Evolutionary conservation across 1,140 invertebrate genomes (phyloP), one percentile per base, ranked within the genome.

Genomic region (Cylas formicarius): DNA sequence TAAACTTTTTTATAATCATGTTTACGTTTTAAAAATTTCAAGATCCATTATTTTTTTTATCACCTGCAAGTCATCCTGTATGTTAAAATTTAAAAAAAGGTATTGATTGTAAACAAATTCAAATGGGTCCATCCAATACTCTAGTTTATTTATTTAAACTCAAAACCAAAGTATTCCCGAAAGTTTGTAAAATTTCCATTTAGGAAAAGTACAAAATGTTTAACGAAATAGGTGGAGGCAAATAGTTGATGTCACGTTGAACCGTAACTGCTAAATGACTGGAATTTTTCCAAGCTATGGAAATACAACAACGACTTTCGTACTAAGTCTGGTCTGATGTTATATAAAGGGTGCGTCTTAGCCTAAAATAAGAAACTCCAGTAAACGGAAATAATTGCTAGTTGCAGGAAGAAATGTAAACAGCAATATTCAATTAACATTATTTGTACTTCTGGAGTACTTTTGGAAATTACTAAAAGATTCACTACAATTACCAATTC

Each of bases 331-430:
- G 76, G 62, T 42, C 73, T 67, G 43, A 84, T 71, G 56, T 84
- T 84, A 55, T 77, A 82, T 14, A 83, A 57, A 4, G 81, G 80
- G 71, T 83, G 78, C 13, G 75, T 75, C 37, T 70, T 65, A 44
- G 66, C 55, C 60, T 75, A 55, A 23, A 61, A 60, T 46, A 32
- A 23, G 31, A 26, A 39, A 23, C 22, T 34, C 21, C n/a, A 17
- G 28, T 11, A 17, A 8, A 17, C 6, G 20, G 13, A 6, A 17
- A 18, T 34, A n/a, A 7, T 5, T 17, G 3, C 5, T 34, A 34
- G 21, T 4, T 11, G 13, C 8, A 43, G 8, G 10, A 2, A 3
- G 6, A 13, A 24, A 14, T 17, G 10, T 10, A 32, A 9, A 26
- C 24, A 19, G 16, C 6, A 38, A 29, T 4, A 19, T 32, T 10